Evolutionary conservation across 2,888 invertebrate species (phyloP).

Genomic region (Dione juno): DNA sequence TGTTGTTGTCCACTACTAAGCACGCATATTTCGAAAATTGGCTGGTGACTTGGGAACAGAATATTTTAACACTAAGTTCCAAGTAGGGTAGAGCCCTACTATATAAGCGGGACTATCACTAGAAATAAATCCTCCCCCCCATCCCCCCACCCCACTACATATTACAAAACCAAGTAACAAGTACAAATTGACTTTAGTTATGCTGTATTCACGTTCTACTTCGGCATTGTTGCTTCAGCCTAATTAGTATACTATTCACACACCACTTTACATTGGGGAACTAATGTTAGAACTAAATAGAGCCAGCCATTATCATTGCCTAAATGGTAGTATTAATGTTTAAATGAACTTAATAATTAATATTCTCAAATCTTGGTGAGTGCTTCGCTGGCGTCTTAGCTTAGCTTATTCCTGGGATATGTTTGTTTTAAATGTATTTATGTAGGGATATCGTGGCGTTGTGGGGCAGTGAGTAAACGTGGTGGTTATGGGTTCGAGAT

Average conservation of each 20-base stretch:
- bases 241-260: slow-evolving; percentile 38
- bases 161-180: too few species aligned
- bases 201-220: slow-evolving; percentile 9
- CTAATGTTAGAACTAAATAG: slow-evolving; percentile 32
- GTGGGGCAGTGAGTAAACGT: too few species aligned
- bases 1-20: too few species aligned
- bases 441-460: not conserved
- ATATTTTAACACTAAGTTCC: too few species aligned
- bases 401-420: not conserved
- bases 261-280: slow-evolving; percentile 32
- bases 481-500: not conserved
- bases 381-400: not conserved
- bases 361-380: not conserved
- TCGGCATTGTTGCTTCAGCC: slow-evolving; percentile 28
- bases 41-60: too few species aligned
- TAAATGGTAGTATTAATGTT: slow-evolving; percentile 35
- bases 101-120: too few species aligned
- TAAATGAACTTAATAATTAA: slow-evolving; percentile 27
- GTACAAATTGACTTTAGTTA: slow-evolving; percentile 1
- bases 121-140: too few species aligned
- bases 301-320: slow-evolving; percentile 26
- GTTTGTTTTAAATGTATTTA: not conserved
- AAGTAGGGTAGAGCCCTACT: too few species aligned
- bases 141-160: too few species aligned
- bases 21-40: too few species aligned